Conservation (phyloP, 2,113 vertebrate species). For the Rana temporaria region DNA sequence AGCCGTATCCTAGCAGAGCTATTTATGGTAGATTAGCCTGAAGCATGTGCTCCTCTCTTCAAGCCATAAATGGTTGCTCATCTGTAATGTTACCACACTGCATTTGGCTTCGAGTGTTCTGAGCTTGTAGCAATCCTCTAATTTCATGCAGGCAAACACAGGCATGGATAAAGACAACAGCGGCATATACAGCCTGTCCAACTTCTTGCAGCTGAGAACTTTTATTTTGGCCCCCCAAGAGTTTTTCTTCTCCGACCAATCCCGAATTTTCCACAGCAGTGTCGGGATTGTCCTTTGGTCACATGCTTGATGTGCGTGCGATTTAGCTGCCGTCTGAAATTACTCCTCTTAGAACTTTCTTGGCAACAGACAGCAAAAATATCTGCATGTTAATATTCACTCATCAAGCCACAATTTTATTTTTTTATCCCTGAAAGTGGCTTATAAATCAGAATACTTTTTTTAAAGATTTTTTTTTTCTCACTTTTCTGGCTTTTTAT, state of each 20-base stretch:
- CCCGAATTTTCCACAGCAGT: constrained; percentile 10
- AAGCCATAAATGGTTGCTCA: constrained; percentile 55
- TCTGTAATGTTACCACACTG: constrained; percentile 43
- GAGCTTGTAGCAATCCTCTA: constrained; percentile 37
- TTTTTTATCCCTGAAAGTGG: not conserved
- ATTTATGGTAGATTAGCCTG: constrained; percentile 54
- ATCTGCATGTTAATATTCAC: not conserved
- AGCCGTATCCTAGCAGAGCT: constrained; percentile 54
- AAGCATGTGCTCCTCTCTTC: constrained; percentile 48
- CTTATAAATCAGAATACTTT: not conserved
- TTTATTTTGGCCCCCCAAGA: not conserved
- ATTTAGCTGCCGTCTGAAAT: constrained; percentile 46
- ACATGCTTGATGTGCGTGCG: constrained; percentile 41
- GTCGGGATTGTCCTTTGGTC: constrained; percentile 37
- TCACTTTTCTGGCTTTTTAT: not conserved
- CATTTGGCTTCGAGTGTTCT: constrained; percentile 38
- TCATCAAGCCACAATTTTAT: not conserved
- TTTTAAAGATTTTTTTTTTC: not conserved
- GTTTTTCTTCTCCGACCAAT: not conserved
- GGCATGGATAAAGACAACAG: constrained; percentile 38
- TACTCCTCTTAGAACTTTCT: constrained; percentile 22
- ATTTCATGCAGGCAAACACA: constrained; percentile 31
- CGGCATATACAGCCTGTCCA: not conserved
- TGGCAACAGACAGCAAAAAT: constrained; percentile 34
- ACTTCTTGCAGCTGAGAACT: not conserved